Evolutionary conservation across 2,113 vertebrate species (phyloP).

Genomic region (Delphinus delphis): DNA sequence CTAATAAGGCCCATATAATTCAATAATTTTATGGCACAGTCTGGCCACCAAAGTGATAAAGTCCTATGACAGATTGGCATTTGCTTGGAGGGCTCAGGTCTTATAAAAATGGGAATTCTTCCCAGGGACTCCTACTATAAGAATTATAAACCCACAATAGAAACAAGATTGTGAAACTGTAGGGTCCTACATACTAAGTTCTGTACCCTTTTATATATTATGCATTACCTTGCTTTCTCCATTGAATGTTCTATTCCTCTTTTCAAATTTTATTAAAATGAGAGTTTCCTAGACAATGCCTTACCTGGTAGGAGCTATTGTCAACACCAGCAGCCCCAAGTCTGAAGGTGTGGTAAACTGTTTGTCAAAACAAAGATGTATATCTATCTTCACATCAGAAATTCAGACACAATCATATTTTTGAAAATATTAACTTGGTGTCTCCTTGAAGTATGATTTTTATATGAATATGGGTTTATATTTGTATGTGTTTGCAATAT

Average conservation of each 20-base stretch:
- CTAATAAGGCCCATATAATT: neutral
- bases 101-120: neutral
- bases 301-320: neutral
- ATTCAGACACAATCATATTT: neutral
- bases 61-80: neutral
- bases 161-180: neutral
- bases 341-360: neutral
- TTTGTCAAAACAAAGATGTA: neutral
- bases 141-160: neutral
- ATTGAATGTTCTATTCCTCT: neutral
- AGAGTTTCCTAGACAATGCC: neutral
- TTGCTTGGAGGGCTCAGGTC: neutral
- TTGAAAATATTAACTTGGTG: neutral
- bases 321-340: neutral
- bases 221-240: neutral
- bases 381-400: neutral
- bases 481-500: neutral
- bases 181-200: neutral
- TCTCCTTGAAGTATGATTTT: neutral
- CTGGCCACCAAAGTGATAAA: neutral
- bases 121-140: neutral
- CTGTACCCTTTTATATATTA: neutral
- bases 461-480: neutral
- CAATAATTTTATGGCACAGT: neutral
- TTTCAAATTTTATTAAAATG: neutral